Percentiles rank a stretch among this genome's conserved stretches.
phyloP scores from a whole-genome alignment of 2,113 vertebrate genomes.

The Podilymbus podiceps region DNA sequence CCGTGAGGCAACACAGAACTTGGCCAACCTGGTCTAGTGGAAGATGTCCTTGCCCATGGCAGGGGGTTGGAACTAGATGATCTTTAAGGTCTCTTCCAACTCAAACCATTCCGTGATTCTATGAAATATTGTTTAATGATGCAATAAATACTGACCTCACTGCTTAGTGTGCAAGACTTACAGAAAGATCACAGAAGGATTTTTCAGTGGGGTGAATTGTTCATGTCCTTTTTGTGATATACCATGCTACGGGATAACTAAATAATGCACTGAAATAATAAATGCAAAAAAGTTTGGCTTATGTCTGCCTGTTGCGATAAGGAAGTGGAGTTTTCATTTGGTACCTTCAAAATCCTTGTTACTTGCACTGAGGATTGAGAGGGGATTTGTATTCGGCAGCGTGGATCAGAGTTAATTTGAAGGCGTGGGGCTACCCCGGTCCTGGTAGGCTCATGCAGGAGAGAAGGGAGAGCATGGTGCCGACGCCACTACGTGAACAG shows the following conservation, averaged over 20 bases:
- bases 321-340: not conserved
- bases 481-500: fast-evolving
- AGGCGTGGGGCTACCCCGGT: not conserved
- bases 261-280: not conserved
- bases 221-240: not conserved
- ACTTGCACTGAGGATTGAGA: fast-evolving
- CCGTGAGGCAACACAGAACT: not conserved
- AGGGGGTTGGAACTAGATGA: too few species aligned
- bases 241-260: not conserved
- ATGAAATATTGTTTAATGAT: not conserved
- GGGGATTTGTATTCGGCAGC: not conserved
- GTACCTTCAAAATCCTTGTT: not conserved
- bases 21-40: not conserved
- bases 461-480: fast-evolving
- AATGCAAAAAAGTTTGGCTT: not conserved
- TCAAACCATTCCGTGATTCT: too few species aligned
- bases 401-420: not conserved
- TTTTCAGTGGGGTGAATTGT: not conserved
- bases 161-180: not conserved
- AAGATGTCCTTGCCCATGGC: too few species aligned
- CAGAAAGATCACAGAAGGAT: not conserved
- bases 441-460: not conserved
- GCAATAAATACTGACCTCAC: not conserved
- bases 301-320: fast-evolving
- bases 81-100: too few species aligned